phyloP scores from a whole-genome alignment of 2,113 vertebrate species.

The Entomyzon cyanotis region DNA sequence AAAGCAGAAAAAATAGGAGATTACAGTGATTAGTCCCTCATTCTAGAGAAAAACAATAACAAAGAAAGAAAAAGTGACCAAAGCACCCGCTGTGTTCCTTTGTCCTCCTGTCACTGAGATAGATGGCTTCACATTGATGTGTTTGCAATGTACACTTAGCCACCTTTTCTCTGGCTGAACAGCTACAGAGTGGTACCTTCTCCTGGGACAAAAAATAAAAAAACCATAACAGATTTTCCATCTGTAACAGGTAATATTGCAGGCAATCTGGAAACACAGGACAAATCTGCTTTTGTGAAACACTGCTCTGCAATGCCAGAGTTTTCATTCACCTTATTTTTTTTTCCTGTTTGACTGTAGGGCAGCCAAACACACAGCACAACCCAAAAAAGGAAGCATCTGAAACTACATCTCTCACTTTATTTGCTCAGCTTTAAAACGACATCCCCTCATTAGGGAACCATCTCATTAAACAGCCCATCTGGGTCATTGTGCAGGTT shows the following conservation, averaged over 20 bases:
- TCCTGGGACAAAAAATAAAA: not conserved
- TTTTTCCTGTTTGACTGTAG: not conserved
- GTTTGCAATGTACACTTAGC: not conserved
- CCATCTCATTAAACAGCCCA: slow-evolving; percentile 43
- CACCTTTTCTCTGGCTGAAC: not conserved
- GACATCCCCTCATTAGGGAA: slow-evolving; percentile 10
- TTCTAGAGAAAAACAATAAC: not conserved
- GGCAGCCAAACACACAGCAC: not conserved
- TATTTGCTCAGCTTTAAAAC: slow-evolving; percentile 27
- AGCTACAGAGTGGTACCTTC: not conserved
- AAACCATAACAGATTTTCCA: not conserved
- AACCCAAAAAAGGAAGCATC: not conserved
- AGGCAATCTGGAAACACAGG: not conserved
- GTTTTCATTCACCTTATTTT: not conserved
- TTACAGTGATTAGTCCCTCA: not conserved
- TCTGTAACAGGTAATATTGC: not conserved
- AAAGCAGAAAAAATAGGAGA: slow-evolving; percentile 16
- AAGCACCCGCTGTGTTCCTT: not conserved
- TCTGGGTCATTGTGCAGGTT: slow-evolving; percentile 38
- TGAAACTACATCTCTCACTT: slow-evolving; percentile 12
- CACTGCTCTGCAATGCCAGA: not conserved
- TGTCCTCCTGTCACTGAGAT: not conserved
- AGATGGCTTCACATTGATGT: not conserved
- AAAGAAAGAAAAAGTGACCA: not conserved
- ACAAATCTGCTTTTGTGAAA: slow-evolving; percentile 2